Evolutionary conservation across 2,797 vertebrate species (phyloP), one percentile per base, ranked within the genome.

Genomic region (Australoheros facetus): DNA sequence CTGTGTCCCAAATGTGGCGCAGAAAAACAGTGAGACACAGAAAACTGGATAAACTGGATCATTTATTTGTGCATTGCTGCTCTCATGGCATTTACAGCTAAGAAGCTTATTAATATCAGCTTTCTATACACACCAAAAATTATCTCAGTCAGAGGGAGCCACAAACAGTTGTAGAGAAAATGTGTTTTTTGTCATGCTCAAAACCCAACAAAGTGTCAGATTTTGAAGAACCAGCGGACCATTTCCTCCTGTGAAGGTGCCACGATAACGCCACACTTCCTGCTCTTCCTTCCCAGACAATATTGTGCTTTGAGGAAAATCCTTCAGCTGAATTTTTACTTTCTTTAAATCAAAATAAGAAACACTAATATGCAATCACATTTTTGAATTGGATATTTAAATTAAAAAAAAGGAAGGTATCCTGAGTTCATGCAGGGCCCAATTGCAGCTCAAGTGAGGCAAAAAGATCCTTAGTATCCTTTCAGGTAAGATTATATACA

Each of bases 31-130:
- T 2, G 7, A 66, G 34, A 26, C 3, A 5, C 28, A 28, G 10
- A 82, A 80, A 72, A 71, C 5, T 6, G 37, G 11, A 45, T 4
- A 30, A 30, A 30, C 5, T 6, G 37, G 11, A 45, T 4, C 3
- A 85, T 86, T 91, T 81, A 83, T 87, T 87, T 76, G 55, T 55
- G 62, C 56, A 51, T 51, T 9, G 6, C 60, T 60, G 23, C 39
- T 58, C 16, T 59, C 55, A 62, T 70, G 66, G 51, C 9, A 19
- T 76, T 86, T 73, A 81, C 78, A 87, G 30, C 51, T 37, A 19
- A 2, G 60, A 11, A 45, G 21, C 26, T 73, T 1, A 3, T 32
- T n/a, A 17, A n/a, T 12, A 34, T 69, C 32, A 45, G 16, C 23
- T 62, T 34, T 69, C 39, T 26, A 48, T 69, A 32, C 48, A 56